phyloP scores from a whole-genome alignment of 2,113 vertebrate species.

The Calypte anna region DNA sequence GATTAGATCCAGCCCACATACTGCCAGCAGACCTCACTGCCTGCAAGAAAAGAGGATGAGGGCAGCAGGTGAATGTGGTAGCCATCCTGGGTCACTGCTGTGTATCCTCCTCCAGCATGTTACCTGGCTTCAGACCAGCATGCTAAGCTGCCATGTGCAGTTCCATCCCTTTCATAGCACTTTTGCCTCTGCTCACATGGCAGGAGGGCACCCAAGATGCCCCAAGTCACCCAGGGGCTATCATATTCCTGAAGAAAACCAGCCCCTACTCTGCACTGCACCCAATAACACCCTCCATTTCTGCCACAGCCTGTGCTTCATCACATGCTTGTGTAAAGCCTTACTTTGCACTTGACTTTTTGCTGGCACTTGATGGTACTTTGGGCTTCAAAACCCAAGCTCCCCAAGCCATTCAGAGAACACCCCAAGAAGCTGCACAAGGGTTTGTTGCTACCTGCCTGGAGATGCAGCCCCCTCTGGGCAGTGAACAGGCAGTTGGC shows the following conservation, averaged over 20 bases:
- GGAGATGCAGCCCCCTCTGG: not conserved
- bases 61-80: not conserved
- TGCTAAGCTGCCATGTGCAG: not conserved
- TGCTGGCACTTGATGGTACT: not conserved
- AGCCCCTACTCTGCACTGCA: rapidly evolving
- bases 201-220: not conserved
- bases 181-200: not conserved
- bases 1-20: not conserved
- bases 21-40: not conserved
- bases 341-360: not conserved
- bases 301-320: not conserved
- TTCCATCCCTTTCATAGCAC: not conserved
- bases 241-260: not conserved
- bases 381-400: not conserved
- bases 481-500: not conserved
- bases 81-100: not conserved
- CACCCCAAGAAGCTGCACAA: not conserved
- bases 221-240: not conserved
- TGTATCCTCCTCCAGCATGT: not conserved
- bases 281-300: not conserved
- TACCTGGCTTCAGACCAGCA: rapidly evolving
- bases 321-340: not conserved
- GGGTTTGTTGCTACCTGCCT: not conserved
- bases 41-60: not conserved
- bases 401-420: not conserved